Evolutionary conservation across 2,888 invertebrate genomes (phyloP), one percentile per base, ranked within the genome.

Genomic region (Dicyrtoma fusca): DNA sequence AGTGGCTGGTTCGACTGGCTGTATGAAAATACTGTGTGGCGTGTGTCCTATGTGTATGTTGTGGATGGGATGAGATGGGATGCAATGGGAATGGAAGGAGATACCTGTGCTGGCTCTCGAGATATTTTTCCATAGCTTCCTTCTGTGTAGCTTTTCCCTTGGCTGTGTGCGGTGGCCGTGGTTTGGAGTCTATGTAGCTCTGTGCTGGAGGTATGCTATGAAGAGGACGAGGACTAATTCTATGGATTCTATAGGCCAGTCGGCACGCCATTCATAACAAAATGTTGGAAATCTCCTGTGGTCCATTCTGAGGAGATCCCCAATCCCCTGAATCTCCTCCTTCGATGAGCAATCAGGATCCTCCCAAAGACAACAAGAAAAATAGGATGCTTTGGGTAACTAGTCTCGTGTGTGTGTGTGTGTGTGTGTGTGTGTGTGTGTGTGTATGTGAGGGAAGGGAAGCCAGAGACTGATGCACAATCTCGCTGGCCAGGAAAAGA

Each of bases 201-300:
- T n/a, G 34, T n/a, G 61, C 34, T 61, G 44, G 61, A 61, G 42
- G 61, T 17, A 34, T 34, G n/a, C 11, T 61, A 23, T 21, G 21
- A 45, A 17, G 44, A 42, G 17, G 17, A 51, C 51, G 65, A 51
- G 34, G 49, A 49, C 25, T 65, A 61, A 61, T 61, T 42, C 61
- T 69, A 69, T 69, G 61, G 69, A 61, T 61, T 42, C 61, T 69
- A 69, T 69, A 69, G 69, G 61, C 69, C 45, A 57, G n/a, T 69
- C 47, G 23, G 69, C 59, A 69, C 61, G 61, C 69, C 59, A 69
- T 69, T 69, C 61, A 49, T 57, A 47, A 55, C 44, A 61, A 49
- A 14, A 47, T 26, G 45, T 57, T 55, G 23, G 19, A 25, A 61
- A 45, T 64, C 64, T 51, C 51, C 51, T 51, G 49, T 51, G 64